Evolutionary conservation across 1,140 invertebrate genomes (phyloP), one percentile per base, ranked within the genome.

Genomic region (Bombus affinis): DNA sequence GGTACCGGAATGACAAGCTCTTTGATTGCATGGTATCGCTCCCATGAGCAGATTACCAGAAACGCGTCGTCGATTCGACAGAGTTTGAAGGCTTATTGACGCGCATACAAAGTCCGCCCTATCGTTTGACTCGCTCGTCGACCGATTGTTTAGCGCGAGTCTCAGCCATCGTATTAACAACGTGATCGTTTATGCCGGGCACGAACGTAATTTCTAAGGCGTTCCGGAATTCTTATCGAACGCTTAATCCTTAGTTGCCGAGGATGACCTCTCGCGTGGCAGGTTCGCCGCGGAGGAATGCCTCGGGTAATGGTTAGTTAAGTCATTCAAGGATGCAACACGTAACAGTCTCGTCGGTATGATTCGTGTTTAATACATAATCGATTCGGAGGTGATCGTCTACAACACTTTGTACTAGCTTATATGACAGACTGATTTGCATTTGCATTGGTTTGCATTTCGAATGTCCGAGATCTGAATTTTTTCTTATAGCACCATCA

Each of bases 1-100:
- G 68, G 57, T 65, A 42, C 32, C 35, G 82, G 8, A 66, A 71
- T 79, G 68, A 89, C 79, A 82, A 73, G 84, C 66, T n/a, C 37
- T 32, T 28, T 47, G 72, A 82, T 75, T 59, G 77, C 47, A 66
- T 18, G 71, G 72, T 71, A 68, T 70, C 59, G 59, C 81, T 83
- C 70, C 76, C 39, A 42, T 66, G 72, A 75, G 35, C 73, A 65
- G 73, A 39, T 71, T 82, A 86, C 37, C 47, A 18, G 71, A 35
- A 59, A 32, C 81, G 47, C 73, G 76, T 73, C 62, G 79, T 89
- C 88, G 71, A 83, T 86, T 86, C 66, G 62, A 76, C 71, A n/a
- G 35, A 79, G 32, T 59, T 62, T 18, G 59, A 0, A 18, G 73
- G 35, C 28, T 66, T 44, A 57, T 77, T 42, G 44, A 68, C 65